These are phyloP conservation scores for Calliopsis andreniformis DNA, from an alignment of 1,140 invertebrate genomes.

Conservation along the genomic window DNA sequence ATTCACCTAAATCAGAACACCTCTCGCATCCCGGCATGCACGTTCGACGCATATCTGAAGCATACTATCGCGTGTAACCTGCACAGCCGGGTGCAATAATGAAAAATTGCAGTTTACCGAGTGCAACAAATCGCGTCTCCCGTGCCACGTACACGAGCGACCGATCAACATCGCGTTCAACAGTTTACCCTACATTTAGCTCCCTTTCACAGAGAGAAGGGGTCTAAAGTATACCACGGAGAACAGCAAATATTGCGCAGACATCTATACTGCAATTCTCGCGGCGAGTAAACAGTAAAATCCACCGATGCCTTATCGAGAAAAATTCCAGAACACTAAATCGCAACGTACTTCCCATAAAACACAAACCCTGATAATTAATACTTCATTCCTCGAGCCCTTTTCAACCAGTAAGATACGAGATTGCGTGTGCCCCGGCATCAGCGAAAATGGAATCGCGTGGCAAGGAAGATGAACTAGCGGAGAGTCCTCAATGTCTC, in stretches of 20 bases:
- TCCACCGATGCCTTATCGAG: conserved; percentile 6
- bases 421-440: conserved; percentile 40
- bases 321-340: background rate
- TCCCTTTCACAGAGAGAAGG: background rate
- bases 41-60: too few species aligned
- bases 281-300: background rate
- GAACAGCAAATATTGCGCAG: conserved; percentile 13
- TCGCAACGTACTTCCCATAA: too few species aligned
- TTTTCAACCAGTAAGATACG: background rate
- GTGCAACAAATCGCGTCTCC: conserved; percentile 3
- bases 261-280: background rate
- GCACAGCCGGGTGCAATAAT: background rate
- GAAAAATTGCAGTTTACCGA: conserved; percentile 12
- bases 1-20: background rate
- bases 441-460: conserved; percentile 23
- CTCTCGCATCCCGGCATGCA: background rate
- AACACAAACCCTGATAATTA: too few species aligned
- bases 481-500: background rate
- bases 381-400: background rate
- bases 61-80: background rate
- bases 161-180: conserved; percentile 34
- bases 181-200: conserved; percentile 43
- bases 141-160: background rate
- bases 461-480: background rate
- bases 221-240: conserved; percentile 9